Evolutionary conservation across 2,113 vertebrate genomes (phyloP), one percentile per base, ranked within the genome.

Genomic region (Malurus cyaneus): DNA sequence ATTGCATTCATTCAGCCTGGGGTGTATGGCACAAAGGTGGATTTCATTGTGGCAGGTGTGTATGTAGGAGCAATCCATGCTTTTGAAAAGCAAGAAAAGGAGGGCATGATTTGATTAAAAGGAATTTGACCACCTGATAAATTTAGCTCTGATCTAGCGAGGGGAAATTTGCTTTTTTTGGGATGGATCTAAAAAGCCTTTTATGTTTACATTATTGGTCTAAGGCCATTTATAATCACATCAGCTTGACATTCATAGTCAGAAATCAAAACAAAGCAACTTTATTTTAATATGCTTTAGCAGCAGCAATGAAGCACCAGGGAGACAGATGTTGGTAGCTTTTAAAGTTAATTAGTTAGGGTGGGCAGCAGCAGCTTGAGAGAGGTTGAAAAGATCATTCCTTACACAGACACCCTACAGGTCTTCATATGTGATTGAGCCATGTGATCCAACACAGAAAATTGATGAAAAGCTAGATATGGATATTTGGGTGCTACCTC

Each of bases 401-500:
- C 29, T 92, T 9, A 23, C 60, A 8, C 20, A 10, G 25, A 36
- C 23, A 29, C 1, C 2, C 15, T 57, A 36, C 5, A 44, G 18
- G 12, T 26, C 11, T 88, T 65, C 53, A 34, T 44, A 54, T 9
- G 8, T 77, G 36, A 46, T 36, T 16, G 3, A 32, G 8, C 17
- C 39, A 11, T 18, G 20, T 46, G 28, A n/a, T 60, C 21, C 44
- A 79, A 76, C 13, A 25, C 7, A 39, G 44, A 67, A 66, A 49
- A 78, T 2, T 23, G 54, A 42, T 41, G 17, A 56, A 49, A 83
- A 21, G 12, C 39, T 78, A 61, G 16, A 19, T 49, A 65, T 0
- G 0, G 1, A 23, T 57, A 57, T 72, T 80, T 73, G 18, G 31
- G 24, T 11, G 19, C 0, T 0, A 42, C 5, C 2, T 77, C 25